A percentile compares a stretch with the other conserved stretches of the same genome.
Evolutionary conservation across 2,888 invertebrate species (phyloP).

Genomic region (Girardia tigrina): DNA sequence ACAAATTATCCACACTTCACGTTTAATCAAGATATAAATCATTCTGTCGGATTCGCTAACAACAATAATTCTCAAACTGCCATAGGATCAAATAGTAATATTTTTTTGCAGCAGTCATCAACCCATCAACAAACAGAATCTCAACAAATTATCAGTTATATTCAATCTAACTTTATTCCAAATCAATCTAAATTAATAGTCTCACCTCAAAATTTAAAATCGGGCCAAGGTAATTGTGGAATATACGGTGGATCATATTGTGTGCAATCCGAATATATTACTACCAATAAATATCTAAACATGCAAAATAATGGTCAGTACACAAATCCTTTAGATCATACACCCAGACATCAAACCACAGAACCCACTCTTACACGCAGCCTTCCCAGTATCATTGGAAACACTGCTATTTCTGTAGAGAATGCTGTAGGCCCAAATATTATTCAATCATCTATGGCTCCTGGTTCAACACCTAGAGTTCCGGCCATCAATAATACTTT

Average conservation of each 20-base stretch:
- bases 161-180: neutral
- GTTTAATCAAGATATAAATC: neutral
- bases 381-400: conserved; percentile 9
- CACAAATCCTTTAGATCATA: neutral
- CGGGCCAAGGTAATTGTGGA: neutral
- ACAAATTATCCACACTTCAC: neutral
- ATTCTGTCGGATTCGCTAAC: neutral
- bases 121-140: too few relatives aligned
- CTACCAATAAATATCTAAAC: neutral
- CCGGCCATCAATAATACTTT: neutral
- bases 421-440: neutral
- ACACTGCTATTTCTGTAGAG: neutral
- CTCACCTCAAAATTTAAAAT: neutral
- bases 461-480: neutral
- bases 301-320: neutral
- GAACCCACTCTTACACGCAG: neutral
- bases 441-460: neutral
- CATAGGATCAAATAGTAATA: conserved; percentile 5
- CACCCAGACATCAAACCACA: neutral
- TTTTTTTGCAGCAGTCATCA: neutral
- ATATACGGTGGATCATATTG: neutral
- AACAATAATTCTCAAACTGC: neutral
- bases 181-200: neutral
- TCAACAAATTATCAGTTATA: neutral
- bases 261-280: neutral